Conservation (phyloP, 2,888 invertebrate genomes). For the Dorcus hopei region DNA sequence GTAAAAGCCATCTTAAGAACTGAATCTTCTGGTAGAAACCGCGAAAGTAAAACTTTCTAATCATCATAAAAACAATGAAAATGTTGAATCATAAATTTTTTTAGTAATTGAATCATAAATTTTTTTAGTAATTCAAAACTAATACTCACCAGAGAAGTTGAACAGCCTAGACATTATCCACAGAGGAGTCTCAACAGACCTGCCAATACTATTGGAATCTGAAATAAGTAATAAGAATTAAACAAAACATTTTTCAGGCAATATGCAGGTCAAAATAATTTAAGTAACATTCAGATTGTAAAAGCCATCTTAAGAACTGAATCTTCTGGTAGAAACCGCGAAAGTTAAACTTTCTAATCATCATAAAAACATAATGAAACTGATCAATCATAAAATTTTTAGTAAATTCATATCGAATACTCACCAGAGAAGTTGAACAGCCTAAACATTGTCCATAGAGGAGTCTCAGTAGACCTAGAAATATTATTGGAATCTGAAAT, state of each 20-base stretch:
- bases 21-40: no score
- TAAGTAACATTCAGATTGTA: no score
- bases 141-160: not conserved
- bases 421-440: not conserved
- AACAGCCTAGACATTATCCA: not conserved
- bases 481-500: not conserved
- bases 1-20: constrained; percentile 33
- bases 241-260: no score
- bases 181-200: no score
- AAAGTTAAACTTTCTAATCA: constrained; percentile 51
- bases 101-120: not conserved
- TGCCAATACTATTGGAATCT: not conserved
- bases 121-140: not conserved
- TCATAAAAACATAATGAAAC: constrained; percentile 21
- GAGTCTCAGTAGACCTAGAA: no score
- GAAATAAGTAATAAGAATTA: not conserved
- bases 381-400: not conserved
- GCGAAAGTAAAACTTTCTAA: constrained; percentile 44
- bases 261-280: no score
- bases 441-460: not conserved
- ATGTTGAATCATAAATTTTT: not conserved
- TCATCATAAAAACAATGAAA: constrained; percentile 42
- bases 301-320: constrained; percentile 34
- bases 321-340: no score
- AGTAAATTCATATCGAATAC: not conserved